Evolutionary conservation across 2,113 vertebrate genomes (phyloP), one percentile per base, ranked within the genome.

Genomic region (Elephantulus edwardii): DNA sequence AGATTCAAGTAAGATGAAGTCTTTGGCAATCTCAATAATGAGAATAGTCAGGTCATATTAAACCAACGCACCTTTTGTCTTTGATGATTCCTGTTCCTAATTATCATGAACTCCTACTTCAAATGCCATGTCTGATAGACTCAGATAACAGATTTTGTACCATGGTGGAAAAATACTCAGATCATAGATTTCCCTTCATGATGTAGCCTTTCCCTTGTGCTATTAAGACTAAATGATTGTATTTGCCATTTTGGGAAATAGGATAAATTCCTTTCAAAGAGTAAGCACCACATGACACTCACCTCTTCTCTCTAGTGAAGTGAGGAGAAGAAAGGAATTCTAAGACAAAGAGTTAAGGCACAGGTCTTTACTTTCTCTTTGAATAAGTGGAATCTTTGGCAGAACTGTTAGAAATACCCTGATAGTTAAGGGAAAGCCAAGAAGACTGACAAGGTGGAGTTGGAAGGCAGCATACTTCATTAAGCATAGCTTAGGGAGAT

Each of bases 291-390:
- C 22, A 33, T 38, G 22, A 54, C 20, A 66, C 9, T 22, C 17
- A 6, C 13, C 26, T 3, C 8, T 30, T 22, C 8, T 1, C 24
- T 6, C 2, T 8, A 38, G 13, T 8, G 30, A 78, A 58, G 9
- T 8, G 1, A 46, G 30, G 52, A 71, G 17, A 40, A 66, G 40
- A 72, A 26, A 44, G n/a, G 24, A 22, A 44, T 10, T 72, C 24
- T 44, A 6, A 33, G 19, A 12, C 30, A 11, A 58, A 75, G 20
- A 4, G 3, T 10, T 33, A 40, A 85, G 8, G 40, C 24, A 38
- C 0, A 0, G 24, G 33, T 2, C 8, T 3, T 22, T 12, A 48
- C 3, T 6, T 38, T 12, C 38, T 60, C 22, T 56, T 19, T 88
- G 19, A 6, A 3, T 54, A 0, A 28, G 26, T 44, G 20, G 24